These are phyloP conservation scores for Orthosia gothica DNA, from an alignment of 2,888 invertebrate species.

Conservation along the genomic window DNA sequence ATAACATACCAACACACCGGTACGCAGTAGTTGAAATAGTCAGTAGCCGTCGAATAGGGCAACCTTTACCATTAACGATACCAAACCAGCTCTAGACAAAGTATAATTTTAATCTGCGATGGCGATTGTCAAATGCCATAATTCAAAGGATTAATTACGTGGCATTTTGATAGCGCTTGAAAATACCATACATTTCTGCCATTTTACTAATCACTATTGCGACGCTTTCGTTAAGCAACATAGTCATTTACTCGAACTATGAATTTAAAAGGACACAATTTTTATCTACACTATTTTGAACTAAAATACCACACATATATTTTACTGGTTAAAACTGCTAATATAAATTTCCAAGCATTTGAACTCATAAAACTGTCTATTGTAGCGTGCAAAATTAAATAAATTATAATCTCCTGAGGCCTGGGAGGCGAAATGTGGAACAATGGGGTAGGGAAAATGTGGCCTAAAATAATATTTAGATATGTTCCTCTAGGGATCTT, in stretches of 20 bases:
- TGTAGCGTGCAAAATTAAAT: constrained; percentile 50
- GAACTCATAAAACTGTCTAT: constrained; percentile 51
- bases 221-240: too few relatives aligned
- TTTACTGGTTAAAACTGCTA: neutral
- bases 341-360: constrained; percentile 15
- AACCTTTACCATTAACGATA: too few relatives aligned
- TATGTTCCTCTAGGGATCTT: constrained; percentile 32
- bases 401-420: constrained; percentile 26
- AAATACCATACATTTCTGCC: too few relatives aligned
- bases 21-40: too few relatives aligned
- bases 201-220: too few relatives aligned
- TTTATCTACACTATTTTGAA: neutral
- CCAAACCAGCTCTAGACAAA: too few relatives aligned
- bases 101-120: too few relatives aligned
- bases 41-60: too few relatives aligned
- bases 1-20: too few relatives aligned
- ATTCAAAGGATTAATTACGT: too few relatives aligned
- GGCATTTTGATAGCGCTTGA: too few relatives aligned
- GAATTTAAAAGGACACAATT: neutral
- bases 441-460: constrained; percentile 32
- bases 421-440: constrained; percentile 10
- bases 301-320: neutral
- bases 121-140: too few relatives aligned
- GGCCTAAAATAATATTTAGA: constrained; percentile 51
- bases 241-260: neutral